Evolutionary conservation across 2,888 invertebrate species (phyloP).

Genomic region (Nomada fucata): DNA sequence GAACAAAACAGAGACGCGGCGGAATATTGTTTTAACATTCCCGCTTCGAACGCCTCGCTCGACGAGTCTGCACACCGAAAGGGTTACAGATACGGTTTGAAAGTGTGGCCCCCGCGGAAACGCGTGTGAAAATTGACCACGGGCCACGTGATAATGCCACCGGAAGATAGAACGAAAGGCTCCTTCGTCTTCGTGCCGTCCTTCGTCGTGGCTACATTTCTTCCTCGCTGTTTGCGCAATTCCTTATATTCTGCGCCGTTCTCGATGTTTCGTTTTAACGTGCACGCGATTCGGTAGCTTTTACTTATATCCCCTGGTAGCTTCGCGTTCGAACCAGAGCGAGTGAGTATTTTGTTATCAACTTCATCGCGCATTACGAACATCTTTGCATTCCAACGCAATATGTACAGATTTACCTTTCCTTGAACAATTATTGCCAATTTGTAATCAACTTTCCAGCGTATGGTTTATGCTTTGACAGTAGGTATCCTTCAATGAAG

Average conservation of each 20-base stretch:
- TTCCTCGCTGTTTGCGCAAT: not conserved
- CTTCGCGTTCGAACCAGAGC: too few relatives aligned
- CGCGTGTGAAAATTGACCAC: conserved; percentile 26
- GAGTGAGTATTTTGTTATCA: too few relatives aligned
- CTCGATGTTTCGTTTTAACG: too few relatives aligned
- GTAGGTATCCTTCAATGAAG: too few relatives aligned
- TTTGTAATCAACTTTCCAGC: too few relatives aligned
- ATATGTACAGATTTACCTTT: too few relatives aligned
- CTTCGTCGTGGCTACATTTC: not conserved
- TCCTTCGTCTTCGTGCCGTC: not conserved
- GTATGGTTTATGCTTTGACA: too few relatives aligned
- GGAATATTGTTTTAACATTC: conserved; percentile 61
- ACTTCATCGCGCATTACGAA: too few relatives aligned
- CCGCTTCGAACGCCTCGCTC: conserved; percentile 33
- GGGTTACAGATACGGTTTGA: conserved; percentile 5
- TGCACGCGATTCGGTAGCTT: too few relatives aligned
- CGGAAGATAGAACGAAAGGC: not conserved
- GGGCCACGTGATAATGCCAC: conserved; percentile 8
- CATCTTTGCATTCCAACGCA: too few relatives aligned
- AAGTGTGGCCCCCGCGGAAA: conserved; percentile 21
- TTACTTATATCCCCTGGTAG: too few relatives aligned
- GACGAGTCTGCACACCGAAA: conserved; percentile 2
- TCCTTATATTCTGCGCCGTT: not conserved
- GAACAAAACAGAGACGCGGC: conserved; percentile 64
- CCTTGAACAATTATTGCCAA: too few relatives aligned